phyloP scores from a whole-genome alignment of 2,113 vertebrate species.

The Emydura subglobosa region DNA sequence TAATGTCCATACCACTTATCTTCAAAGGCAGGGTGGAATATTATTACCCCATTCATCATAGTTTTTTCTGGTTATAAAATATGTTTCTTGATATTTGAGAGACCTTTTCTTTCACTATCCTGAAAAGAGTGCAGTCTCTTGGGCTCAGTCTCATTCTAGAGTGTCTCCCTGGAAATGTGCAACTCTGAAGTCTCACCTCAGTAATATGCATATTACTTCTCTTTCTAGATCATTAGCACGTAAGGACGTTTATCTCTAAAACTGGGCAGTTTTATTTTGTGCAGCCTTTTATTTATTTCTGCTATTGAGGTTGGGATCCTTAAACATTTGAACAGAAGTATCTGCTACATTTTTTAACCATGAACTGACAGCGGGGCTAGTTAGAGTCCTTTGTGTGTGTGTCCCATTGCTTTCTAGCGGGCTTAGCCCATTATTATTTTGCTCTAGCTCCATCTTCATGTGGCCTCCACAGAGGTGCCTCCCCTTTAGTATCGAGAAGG shows the following conservation, averaged over 20 bases:
- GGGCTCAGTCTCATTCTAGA: not conserved
- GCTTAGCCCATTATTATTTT: not conserved
- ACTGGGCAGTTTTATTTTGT: not conserved
- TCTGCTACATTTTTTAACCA: not conserved
- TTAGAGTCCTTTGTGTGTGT: not conserved
- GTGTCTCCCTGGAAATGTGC: conserved; percentile 28
- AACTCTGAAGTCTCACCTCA: conserved; percentile 25
- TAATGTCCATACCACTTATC: conserved; percentile 53
- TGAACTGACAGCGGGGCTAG: not conserved
- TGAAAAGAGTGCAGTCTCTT: not conserved
- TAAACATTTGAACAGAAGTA: not conserved
- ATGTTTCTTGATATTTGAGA: not conserved
- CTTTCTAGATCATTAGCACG: not conserved
- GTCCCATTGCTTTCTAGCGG: not conserved
- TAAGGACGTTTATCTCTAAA: not conserved
- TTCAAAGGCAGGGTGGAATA: conserved; percentile 31
- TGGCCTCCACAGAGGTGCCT: not conserved
- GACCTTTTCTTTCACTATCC: not conserved
- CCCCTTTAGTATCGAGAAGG: not conserved
- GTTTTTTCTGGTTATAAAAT: conserved; percentile 28
- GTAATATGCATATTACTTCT: not conserved
- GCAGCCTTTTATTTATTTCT: not conserved
- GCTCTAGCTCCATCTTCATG: not conserved
- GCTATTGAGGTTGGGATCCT: not conserved
- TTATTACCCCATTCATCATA: conserved; percentile 48